Evolutionary conservation across 2,888 invertebrate species (phyloP), one percentile per base, ranked within the genome.

Genomic region (Drosophila silvestris): DNA sequence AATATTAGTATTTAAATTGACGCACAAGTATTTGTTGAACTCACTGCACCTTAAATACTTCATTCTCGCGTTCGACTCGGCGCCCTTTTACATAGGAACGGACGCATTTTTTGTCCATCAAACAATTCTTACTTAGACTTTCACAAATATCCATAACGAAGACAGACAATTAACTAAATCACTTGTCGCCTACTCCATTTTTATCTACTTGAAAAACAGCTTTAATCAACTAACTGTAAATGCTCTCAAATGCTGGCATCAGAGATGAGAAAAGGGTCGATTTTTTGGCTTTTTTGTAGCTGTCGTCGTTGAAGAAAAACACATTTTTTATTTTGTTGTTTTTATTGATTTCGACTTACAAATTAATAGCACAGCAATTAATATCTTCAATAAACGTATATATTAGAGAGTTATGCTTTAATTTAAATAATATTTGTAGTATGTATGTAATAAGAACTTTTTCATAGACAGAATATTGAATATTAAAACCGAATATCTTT

Each of bases 301-400:
- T 14, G 26, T 7, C 19, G 19, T 28, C 37, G 19, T 37, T 56
- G 9, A 26, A n/a, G 4, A 76, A 60, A 47, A 10, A 6, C 2
- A 12, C 14, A 10, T 19, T 35, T 56, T 33, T n/a, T 52, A 39
- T 56, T 58, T 68, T 64, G 52, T 51, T 16, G 6, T 51, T 66
- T 73, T 76, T 64, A 75, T 83, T 83, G 35, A 70, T 54, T 71
- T 44, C 33, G 77, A 74, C 79, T 86, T 89, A 87, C 65, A 74
- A 73, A 57, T 73, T 82, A 80, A 77, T 76, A 85, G 90, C 85
- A 85, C 82, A 85, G 89, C 85, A 85, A 82, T 82, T 64, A 71
- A 82, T 89, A 84, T 83, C n/a, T 65, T 77, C 41, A 79, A 60
- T 70, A 76, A 59, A 22, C 69, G 37, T 61, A 51, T 71, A 58